Percentiles rank a stretch among this genome's conserved stretches.
Conservation (phyloP, 2,113 vertebrate species). For the Microcebus lehilahytsara region DNA sequence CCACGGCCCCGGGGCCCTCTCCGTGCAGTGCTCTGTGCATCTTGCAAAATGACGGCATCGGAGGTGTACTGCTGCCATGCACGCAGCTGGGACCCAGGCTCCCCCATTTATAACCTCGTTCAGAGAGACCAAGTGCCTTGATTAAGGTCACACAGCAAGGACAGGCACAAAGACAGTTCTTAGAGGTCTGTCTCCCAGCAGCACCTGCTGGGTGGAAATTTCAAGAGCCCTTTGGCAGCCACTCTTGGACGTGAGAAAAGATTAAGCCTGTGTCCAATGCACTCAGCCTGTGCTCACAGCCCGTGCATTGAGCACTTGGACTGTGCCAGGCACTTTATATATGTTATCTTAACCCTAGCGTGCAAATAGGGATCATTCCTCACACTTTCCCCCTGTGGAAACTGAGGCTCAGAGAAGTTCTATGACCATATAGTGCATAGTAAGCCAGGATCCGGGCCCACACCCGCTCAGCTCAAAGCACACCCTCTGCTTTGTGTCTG, state of each 20-base stretch:
- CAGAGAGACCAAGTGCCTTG: background rate
- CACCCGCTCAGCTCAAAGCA: fast-evolving
- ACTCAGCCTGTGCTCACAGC: background rate
- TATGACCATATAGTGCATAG: background rate
- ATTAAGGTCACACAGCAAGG: background rate
- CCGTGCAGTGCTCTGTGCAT: fast-evolving
- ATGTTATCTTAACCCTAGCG: background rate
- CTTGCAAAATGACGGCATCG: background rate
- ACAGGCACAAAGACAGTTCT: background rate
- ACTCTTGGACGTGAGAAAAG: background rate
- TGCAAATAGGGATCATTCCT: background rate
- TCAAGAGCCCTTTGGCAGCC: background rate
- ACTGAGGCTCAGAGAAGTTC: background rate
- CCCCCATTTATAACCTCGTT: background rate
- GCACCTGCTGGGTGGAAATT: background rate
- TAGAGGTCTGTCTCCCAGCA: background rate
- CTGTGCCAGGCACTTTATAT: background rate
- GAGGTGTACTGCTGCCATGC: fast-evolving
- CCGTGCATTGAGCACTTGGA: fast-evolving
- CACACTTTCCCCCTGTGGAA: background rate
- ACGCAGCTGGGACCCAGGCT: background rate
- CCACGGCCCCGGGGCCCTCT: background rate
- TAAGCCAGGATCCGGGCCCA: fast-evolving
- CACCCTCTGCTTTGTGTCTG: background rate
- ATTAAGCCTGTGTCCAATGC: background rate